Percentiles rank a stretch among this genome's conserved stretches.
phyloP scores from a whole-genome alignment of 2,888 invertebrate species.

The Spodoptera exigua region DNA sequence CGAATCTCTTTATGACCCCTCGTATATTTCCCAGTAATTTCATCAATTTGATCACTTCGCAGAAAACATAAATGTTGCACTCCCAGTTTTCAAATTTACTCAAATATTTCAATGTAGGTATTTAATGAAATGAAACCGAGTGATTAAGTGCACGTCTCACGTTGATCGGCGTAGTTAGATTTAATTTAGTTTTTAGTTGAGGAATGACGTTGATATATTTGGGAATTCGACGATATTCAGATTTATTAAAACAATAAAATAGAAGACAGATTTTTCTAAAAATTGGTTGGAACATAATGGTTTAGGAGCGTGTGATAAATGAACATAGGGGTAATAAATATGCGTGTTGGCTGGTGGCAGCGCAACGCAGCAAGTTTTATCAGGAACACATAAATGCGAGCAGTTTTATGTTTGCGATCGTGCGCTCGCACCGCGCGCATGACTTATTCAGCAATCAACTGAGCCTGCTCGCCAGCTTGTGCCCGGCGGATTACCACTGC shows the following conservation, averaged over 20 bases:
- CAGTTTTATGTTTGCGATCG: constrained; percentile 61
- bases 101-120: no score
- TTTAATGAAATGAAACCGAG: constrained; percentile 24
- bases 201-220: not conserved
- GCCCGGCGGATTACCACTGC: constrained; percentile 54
- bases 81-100: not conserved
- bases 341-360: constrained; percentile 5
- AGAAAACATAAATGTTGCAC: constrained; percentile 37
- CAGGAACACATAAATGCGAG: constrained; percentile 44
- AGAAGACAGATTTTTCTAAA: constrained; percentile 1
- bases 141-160: constrained; percentile 3
- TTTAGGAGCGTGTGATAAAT: constrained; percentile 24
- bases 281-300: constrained; percentile 6
- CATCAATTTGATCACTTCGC: constrained; percentile 49
- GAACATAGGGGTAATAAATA: constrained; percentile 36
- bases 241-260: constrained; percentile 5
- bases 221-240: constrained; percentile 1
- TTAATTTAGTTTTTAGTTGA: constrained; percentile 15
- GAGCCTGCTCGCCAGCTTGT: constrained; percentile 10
- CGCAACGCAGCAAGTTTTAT: constrained; percentile 40
- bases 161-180: constrained; percentile 9
- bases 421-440: constrained; percentile 57
- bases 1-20: constrained; percentile 30
- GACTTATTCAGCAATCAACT: constrained; percentile 60
- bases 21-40: constrained; percentile 37